Evolutionary conservation across 2,113 vertebrate genomes (phyloP).

Genomic region (Morone chrysops): DNA sequence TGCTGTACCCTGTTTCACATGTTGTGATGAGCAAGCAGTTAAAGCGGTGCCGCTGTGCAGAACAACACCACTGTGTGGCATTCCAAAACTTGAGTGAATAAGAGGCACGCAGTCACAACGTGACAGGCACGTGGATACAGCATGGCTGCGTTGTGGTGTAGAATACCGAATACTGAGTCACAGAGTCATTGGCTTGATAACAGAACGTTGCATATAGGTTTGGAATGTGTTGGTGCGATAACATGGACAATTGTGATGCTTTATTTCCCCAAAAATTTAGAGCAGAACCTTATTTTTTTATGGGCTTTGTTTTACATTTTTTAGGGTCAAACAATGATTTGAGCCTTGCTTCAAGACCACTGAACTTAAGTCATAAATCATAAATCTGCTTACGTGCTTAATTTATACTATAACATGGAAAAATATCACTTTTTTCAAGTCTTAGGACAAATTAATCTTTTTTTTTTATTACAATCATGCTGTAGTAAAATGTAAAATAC

Average conservation of each 20-base stretch:
- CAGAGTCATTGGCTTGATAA: slow-evolving; percentile 10
- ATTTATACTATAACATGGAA: not conserved
- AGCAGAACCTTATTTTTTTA: not conserved
- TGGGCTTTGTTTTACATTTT: not conserved
- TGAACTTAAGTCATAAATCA: too few relatives aligned
- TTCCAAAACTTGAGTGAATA: slow-evolving; percentile 32
- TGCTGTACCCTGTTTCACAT: not conserved
- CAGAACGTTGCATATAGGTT: not conserved
- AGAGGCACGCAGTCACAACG: slow-evolving; percentile 21
- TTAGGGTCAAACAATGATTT: too few relatives aligned
- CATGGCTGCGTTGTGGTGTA: slow-evolving; percentile 42
- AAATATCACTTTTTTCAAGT: not conserved
- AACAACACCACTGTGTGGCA: slow-evolving; percentile 14
- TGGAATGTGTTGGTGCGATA: not conserved
- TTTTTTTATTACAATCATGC: not conserved
- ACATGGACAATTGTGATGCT: not conserved
- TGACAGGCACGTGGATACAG: slow-evolving; percentile 36
- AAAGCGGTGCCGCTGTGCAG: not conserved
- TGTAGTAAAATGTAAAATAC: not conserved
- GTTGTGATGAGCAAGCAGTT: slow-evolving; percentile 17
- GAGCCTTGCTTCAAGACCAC: too few relatives aligned
- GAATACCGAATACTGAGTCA: slow-evolving; percentile 24
- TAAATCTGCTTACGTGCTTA: too few relatives aligned
- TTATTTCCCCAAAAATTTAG: not conserved
- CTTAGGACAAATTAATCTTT: not conserved